Base-by-base conservation (phyloP, 23 tunicate species). In the Pegea sp. region DNA sequence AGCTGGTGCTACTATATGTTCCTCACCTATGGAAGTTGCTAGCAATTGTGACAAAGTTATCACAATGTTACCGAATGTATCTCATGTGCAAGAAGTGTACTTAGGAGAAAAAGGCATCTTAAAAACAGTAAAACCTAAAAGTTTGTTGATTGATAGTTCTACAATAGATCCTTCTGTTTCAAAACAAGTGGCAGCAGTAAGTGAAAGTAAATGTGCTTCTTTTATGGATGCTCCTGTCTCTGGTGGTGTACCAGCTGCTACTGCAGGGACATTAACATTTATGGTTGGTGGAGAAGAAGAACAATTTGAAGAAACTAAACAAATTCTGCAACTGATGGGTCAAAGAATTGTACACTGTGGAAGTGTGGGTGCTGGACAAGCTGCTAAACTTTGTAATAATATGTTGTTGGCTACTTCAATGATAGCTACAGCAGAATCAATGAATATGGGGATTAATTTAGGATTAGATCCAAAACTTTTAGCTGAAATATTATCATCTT, bases 171-270 rank as follows among this genome's bases (percentile, higher is more conserved):
- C 98, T 3, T 67, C 81, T 20, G 76, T 62, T 13, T 65, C 98
- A 49, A 64, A 71, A 23, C 46, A 70, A 31, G 89, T 89, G 60
- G 76, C 90, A 0, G 44, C 42, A 24, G 66, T 58, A 57, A 69
- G 69, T 20, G 65, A 44, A 3, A 29, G 22, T 11, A 70, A 89
- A 61, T 62, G 64, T 46, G 69, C 88, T 22, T 48, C 56, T 1
- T 89, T 64, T 31, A 55, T 77, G 71, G 98, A 89, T 67, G 90
- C 98, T 2, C 98, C 98, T 13, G 98, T 89, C 5, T 89, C 98
- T 27, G 98, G 90, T 52, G 95, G 95, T 26, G 98, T 89, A 2
- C 77, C 74, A 4, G 98, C 98, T 24, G 98, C 98, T 16, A 60
- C 60, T 49, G 81, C 71, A n/a, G 98, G 65, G 4, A 70, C 98